Percentiles rank a stretch among this genome's conserved stretches.
Conservation (phyloP, 2,797 vertebrate genomes). For the Alfaro cultratus region DNA sequence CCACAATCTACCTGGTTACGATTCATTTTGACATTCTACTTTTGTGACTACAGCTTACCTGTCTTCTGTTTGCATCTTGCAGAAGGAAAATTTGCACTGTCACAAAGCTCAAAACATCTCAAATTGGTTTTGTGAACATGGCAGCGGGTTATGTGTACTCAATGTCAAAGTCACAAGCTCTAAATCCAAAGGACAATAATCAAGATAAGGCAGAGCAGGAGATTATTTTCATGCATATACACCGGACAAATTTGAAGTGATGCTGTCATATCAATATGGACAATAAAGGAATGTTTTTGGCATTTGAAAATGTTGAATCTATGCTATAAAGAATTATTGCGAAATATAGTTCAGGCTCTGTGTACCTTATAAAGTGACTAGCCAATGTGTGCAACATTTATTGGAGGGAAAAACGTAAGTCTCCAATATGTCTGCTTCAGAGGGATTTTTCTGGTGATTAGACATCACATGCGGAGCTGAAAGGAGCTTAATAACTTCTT, state of each 20-base stretch:
- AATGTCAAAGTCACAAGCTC: background rate
- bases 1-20: background rate
- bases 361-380: background rate
- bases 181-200: background rate
- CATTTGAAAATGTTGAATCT: background rate
- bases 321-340: background rate
- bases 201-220: background rate
- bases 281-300: background rate
- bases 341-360: background rate
- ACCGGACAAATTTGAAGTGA: background rate
- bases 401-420: background rate
- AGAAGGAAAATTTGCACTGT: background rate
- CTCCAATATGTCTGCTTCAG: background rate
- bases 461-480: background rate
- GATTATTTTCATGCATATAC: background rate
- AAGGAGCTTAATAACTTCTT: background rate
- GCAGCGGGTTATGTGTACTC: background rate
- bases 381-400: background rate
- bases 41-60: background rate
- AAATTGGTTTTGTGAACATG: background rate
- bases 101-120: background rate
- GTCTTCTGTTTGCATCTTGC: background rate
- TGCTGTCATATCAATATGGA: background rate
- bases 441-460: constrained; percentile 3
- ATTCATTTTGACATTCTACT: background rate